Percentiles rank a stretch among this genome's conserved stretches.
Evolutionary conservation across 2,113 vertebrate species (phyloP).

Genomic region (Pelvicachromis taeniatus): DNA sequence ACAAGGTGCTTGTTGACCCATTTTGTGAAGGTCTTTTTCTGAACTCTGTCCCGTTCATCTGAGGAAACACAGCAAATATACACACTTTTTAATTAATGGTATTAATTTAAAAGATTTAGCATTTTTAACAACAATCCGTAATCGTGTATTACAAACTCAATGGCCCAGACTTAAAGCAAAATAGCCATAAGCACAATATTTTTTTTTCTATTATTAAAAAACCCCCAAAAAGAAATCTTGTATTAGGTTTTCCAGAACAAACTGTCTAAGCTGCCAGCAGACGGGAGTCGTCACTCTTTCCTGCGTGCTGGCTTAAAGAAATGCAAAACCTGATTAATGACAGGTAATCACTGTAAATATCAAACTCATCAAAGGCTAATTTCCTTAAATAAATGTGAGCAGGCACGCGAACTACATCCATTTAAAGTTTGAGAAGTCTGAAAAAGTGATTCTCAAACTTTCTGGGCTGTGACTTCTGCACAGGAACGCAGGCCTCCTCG

Average conservation of each 20-base stretch:
- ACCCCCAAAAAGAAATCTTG: not conserved
- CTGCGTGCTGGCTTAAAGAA: not conserved
- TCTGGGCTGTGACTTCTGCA: not conserved
- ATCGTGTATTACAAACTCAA: not conserved
- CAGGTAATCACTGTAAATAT: not conserved
- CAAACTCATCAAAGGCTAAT: not conserved
- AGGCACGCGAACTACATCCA: not conserved
- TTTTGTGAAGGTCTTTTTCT: conserved; percentile 95
- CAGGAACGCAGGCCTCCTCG: not conserved
- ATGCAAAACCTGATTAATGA: no score
- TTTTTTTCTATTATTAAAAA: accelerated
- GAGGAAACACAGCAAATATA: not conserved
- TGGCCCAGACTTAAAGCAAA: not conserved
- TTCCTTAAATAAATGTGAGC: not conserved
- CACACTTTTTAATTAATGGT: not conserved
- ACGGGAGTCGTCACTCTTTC: not conserved
- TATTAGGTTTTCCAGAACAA: not conserved
- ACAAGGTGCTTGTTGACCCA: conserved; percentile 93
- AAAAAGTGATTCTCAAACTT: not conserved
- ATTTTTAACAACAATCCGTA: not conserved
- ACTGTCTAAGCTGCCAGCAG: not conserved
- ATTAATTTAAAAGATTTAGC: not conserved
- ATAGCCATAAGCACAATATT: not conserved
- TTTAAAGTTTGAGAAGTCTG: not conserved
- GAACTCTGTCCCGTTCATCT: conserved; percentile 89